A percentile compares a stretch with the other conserved stretches of the same genome.
Evolutionary conservation across 2,113 vertebrate species (phyloP).

Genomic region (Takifugu flavidus): DNA sequence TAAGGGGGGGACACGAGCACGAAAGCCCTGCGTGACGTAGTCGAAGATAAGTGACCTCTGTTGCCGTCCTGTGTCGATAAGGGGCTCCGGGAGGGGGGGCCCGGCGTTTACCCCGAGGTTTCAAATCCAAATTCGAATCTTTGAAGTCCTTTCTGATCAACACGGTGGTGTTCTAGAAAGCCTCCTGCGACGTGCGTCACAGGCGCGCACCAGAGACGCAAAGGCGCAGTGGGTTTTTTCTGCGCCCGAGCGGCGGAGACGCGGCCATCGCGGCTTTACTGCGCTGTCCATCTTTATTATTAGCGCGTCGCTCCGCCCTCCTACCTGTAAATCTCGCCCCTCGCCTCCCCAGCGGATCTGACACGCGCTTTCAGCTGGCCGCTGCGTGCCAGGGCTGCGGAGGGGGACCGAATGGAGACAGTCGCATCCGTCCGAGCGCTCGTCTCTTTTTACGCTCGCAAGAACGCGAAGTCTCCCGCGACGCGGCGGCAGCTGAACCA

Average conservation of each 20-base stretch:
- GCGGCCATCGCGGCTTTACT: conserved; percentile 33
- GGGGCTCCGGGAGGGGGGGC: background rate
- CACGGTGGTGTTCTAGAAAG: conserved; percentile 2
- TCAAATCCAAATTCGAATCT: background rate
- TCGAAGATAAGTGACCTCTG: background rate
- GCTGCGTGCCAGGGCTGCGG: conserved; percentile 51
- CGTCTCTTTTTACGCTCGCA: conserved; percentile 29
- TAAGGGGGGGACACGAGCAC: conserved; percentile 41
- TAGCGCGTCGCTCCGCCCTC: conserved; percentile 69
- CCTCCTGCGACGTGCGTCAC: conserved; percentile 52
- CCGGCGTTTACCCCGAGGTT: background rate
- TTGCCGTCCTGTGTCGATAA: background rate
- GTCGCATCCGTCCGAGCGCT: conserved; percentile 37
- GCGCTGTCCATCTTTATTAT: conserved; percentile 69
- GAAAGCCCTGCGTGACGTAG: conserved; percentile 8
- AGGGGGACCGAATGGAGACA: conserved; percentile 61
- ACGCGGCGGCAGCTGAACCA: conserved; percentile 10
- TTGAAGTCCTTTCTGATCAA: conserved; percentile 25
- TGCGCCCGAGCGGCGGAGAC: conserved; percentile 15
- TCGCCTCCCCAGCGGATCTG: conserved; percentile 66
- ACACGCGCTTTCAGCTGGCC: conserved; percentile 67
- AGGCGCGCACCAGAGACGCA: conserved; percentile 16
- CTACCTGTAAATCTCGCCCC: conserved; percentile 74
- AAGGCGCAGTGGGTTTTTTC: conserved; percentile 42
- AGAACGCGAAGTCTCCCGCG: conserved; percentile 30